Base-by-base conservation (phyloP, 2,888 invertebrate genomes). In the Mythimna ferrago region DNA sequence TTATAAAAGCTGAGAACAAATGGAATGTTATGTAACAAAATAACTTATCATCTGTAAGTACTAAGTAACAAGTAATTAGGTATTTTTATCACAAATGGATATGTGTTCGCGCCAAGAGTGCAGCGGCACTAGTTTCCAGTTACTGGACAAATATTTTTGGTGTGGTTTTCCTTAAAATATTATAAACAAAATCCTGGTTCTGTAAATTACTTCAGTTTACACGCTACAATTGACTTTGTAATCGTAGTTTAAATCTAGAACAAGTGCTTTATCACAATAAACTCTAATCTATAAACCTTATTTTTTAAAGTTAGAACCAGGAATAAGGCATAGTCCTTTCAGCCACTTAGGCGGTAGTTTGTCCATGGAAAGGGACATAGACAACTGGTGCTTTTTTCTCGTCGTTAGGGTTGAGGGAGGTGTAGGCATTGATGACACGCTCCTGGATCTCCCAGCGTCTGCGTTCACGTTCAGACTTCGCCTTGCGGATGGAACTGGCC, bases 401-500 rank as follows among this genome's bases (percentile, higher is more conserved):
- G 2, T 91, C 88, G 56, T 89, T 86, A 0, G 95, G 95, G 85
- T 94, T 94, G 38, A 96, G 93, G 1, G 94, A 94, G 10, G 95
- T 95, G 91, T 96, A 94, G 2, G 95, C 94, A 81, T 96, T 97
- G 77, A 97, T 94, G 84, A 97, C 94, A 54, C 96, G 96, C 82
- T 97, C 97, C 80, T 97, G 96, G 76, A 97, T 95, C 92, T 98
- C 97, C 97, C 97, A 98, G 67, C 97, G 97, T 67, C 97, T 97
- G 72, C 97, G 97, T 88, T 97, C 97, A 56, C 97, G 97, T 85
- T 98, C 97, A 0, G 97, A 97, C 92, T 98, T 98, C 76, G 98
- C 97, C 80, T 97, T 97, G 76, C 98, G 97, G 89, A 99, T 98
- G 4, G 98, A 98, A 90, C 98, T 97, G 74, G 98, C 99, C 92